Evolutionary conservation across 2,888 invertebrate genomes (phyloP), one percentile per base, ranked within the genome.

Genomic region (Pardosa pseudoannulata): DNA sequence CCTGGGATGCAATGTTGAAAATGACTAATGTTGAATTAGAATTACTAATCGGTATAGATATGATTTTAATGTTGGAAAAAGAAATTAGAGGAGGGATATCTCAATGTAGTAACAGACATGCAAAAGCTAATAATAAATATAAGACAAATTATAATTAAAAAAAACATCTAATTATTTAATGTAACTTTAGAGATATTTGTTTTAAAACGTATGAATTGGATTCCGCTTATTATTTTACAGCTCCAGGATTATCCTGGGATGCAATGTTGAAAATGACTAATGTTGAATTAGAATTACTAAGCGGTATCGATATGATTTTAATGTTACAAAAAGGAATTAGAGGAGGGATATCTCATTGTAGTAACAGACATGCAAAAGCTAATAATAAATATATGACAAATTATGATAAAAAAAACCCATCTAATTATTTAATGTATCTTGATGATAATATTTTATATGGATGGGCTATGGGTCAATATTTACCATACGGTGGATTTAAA

Each of bases 1-100:
- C 32, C 6, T 67, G 67, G 67, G 32, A 67, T 19, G 67, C 32
- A 2, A 32, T 31, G 90, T 28, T 75, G 74, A 76, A 88, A 89
- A 41, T 31, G 89, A 67, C 65, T 1, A 3, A 16, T n/a, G n/a
- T 67, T n/a, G n/a, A 19, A 80, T 80, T 91, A 65, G 88, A 90
- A 81, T 83, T 90, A 56, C 76, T 91, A 6, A 87, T 81, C 39
- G 90, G 91, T 83, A 74, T 85, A 62, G 90, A 91, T 72, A 89
- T 88, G 89, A 88, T 89, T 31, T 31, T 89, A 9, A 89, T 90
- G 62, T 71, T 90, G 79, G 90, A 90, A 83, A 31, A 85, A 65
- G 83, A 89, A 74, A 86, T 81, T 36, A 88, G 90, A 89, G 89
- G 80, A 3, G 80, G 87, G 23, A 56, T 87, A 36, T 82, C 79